Percentiles rank a stretch among this genome's conserved stretches.
Evolutionary conservation across 2,797 vertebrate species (phyloP).

Genomic region (Etheostoma nigrum): DNA sequence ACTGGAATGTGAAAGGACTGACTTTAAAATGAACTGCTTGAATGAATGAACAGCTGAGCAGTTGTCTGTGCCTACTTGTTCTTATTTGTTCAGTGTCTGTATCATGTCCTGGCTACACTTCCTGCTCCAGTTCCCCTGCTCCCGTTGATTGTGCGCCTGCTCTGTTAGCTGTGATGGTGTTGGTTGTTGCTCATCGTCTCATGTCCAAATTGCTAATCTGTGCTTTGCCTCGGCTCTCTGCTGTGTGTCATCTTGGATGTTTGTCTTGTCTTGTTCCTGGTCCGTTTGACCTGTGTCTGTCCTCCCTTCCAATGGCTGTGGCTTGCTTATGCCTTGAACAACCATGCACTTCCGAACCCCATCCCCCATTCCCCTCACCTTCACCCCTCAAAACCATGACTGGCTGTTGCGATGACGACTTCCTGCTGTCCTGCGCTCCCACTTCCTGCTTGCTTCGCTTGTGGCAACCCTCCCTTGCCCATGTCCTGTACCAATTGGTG

Average conservation of each 20-base stretch:
- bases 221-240: constrained; percentile 98
- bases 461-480: constrained; percentile 81
- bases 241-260: constrained; percentile 89
- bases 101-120: constrained; percentile 68
- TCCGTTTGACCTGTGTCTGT: constrained; percentile 65
- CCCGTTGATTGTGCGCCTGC: constrained; percentile 74
- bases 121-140: constrained; percentile 48
- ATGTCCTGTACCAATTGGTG: constrained; percentile 93
- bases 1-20: constrained; percentile 58
- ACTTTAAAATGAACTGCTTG: constrained; percentile 81
- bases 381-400: constrained; percentile 78
- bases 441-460: constrained; percentile 90
- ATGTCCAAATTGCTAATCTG: constrained; percentile 91
- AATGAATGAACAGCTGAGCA: constrained; percentile 65
- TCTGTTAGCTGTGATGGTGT: constrained; percentile 76
- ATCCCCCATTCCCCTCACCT: constrained; percentile 28
- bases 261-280: constrained; percentile 86
- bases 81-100: constrained; percentile 78
- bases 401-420: constrained; percentile 85
- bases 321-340: constrained; percentile 86
- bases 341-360: constrained; percentile 78
- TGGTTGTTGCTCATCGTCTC: constrained; percentile 82
- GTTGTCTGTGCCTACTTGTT: constrained; percentile 66
- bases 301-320: constrained; percentile 85
- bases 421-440: constrained; percentile 80